Percentiles rank a stretch among this genome's conserved stretches.
These are phyloP conservation scores for Drosophila mauritiana DNA, from an alignment of 1,140 invertebrate genomes.

Conservation along the genomic window DNA sequence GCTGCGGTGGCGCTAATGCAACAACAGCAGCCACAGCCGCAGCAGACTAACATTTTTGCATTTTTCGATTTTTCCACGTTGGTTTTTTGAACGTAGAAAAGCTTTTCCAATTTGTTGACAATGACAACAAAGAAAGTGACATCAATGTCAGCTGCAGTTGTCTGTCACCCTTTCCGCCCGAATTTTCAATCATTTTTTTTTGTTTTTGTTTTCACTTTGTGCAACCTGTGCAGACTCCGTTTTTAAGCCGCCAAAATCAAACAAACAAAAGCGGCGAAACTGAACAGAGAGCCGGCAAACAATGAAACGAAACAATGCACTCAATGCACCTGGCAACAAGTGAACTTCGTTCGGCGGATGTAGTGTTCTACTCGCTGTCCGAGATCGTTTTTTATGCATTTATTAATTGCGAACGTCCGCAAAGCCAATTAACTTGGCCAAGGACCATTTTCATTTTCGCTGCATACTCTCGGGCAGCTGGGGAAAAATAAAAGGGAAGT, in stretches of 20 bases:
- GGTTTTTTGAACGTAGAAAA: not conserved
- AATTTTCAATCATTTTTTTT: not conserved
- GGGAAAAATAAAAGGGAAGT: not conserved
- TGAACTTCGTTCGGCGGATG: not conserved
- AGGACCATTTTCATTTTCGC: slow-evolving; percentile 4
- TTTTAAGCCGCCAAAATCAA: slow-evolving; percentile 22
- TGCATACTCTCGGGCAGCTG: slow-evolving; percentile 16
- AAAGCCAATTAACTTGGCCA: slow-evolving; percentile 34
- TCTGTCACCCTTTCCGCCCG: slow-evolving; percentile 6
- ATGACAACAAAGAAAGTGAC: slow-evolving; percentile 39
- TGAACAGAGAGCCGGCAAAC: slow-evolving; percentile 12
- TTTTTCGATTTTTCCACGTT: not conserved
- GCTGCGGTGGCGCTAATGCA: slow-evolving; percentile 34
- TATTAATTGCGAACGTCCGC: slow-evolving; percentile 30
- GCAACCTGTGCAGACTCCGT: not conserved
- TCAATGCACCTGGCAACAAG: slow-evolving; percentile 1
- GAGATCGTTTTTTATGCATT: slow-evolving; percentile 12
- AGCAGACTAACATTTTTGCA: slow-evolving; percentile 6
- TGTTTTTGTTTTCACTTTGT: not conserved
- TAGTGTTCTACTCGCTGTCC: not conserved
- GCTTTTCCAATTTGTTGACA: slow-evolving; percentile 48
- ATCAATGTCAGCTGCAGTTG: slow-evolving; percentile 22
- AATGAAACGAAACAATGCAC: slow-evolving; percentile 8
- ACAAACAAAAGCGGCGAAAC: slow-evolving; percentile 8
- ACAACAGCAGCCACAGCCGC: slow-evolving; percentile 5